Evolutionary conservation across 2,888 invertebrate genomes (phyloP).

Genomic region (Philhelius pedissequus): DNA sequence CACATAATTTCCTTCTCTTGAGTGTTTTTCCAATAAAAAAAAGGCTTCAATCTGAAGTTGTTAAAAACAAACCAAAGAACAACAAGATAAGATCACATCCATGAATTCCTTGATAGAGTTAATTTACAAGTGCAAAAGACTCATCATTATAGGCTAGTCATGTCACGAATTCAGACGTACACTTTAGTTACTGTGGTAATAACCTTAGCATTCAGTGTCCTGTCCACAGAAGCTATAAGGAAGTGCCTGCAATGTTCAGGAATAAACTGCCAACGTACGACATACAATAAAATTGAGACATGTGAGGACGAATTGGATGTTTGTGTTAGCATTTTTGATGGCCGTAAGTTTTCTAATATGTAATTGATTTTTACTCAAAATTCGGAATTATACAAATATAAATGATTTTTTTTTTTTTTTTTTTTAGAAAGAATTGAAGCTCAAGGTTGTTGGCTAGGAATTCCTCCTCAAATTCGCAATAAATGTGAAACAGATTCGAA

Average conservation of each 20-base stretch:
- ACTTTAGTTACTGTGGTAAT: background rate
- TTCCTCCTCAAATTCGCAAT: constrained; percentile 48
- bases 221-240: constrained; percentile 59
- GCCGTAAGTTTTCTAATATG: constrained; percentile 53
- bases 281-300: constrained; percentile 65
- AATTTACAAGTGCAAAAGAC: background rate
- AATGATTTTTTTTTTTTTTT: background rate
- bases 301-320: constrained; percentile 72
- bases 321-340: constrained; percentile 72
- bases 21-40: constrained; percentile 19
- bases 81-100: background rate
- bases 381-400: no score
- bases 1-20: background rate
- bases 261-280: constrained; percentile 71
- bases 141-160: constrained; percentile 31
- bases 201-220: background rate
- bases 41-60: background rate
- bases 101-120: background rate
- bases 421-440: constrained; percentile 67
- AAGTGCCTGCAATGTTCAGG: constrained; percentile 72
- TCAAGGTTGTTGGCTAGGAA: constrained; percentile 71
- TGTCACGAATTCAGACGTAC: constrained; percentile 27
- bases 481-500: constrained; percentile 56
- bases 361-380: background rate
- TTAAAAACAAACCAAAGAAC: background rate